These are phyloP conservation scores for Nixonia krombeini DNA, from an alignment of 1,140 invertebrate species.

Conservation along the genomic window DNA sequence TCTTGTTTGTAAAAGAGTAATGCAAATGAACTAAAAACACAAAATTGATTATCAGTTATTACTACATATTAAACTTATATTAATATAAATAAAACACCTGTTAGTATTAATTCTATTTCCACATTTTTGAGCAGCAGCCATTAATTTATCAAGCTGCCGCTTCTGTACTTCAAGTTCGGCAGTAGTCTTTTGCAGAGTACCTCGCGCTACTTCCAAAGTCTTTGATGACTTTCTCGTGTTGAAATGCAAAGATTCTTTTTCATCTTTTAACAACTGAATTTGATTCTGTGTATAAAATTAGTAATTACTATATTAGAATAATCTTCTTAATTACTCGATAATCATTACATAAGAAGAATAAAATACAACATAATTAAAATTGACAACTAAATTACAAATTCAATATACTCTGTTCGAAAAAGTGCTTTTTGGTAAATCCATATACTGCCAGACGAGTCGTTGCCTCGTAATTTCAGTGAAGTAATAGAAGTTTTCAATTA, in stretches of 20 bases:
- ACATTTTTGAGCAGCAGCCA: constrained; percentile 54
- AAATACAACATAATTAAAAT: no score
- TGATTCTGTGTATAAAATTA: constrained; percentile 63
- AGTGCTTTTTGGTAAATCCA: no score
- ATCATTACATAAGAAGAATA: background rate
- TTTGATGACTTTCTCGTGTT: constrained; percentile 27
- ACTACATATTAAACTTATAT: no score
- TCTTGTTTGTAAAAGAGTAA: constrained; percentile 1
- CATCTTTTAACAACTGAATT: constrained; percentile 53
- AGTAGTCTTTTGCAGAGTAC: constrained; percentile 40
- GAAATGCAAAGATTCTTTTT: constrained; percentile 48
- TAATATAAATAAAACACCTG: constrained; percentile 64
- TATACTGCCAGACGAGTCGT: no score
- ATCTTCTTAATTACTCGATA: background rate
- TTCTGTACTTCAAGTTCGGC: constrained; percentile 53
- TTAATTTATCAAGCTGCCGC: constrained; percentile 41
- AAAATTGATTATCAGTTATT: no score
- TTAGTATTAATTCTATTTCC: constrained; percentile 66
- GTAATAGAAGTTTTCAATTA: no score
- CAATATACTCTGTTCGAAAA: no score
- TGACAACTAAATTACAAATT: no score
- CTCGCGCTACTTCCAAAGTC: constrained; percentile 24
- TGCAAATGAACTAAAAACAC: no score
- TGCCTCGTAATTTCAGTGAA: no score
- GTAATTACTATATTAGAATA: background rate